A percentile compares a stretch with the other conserved stretches of the same genome.
These are phyloP conservation scores for Formicarius rufipectus DNA, from an alignment of 2,113 vertebrate genomes.

Conservation along the genomic window DNA sequence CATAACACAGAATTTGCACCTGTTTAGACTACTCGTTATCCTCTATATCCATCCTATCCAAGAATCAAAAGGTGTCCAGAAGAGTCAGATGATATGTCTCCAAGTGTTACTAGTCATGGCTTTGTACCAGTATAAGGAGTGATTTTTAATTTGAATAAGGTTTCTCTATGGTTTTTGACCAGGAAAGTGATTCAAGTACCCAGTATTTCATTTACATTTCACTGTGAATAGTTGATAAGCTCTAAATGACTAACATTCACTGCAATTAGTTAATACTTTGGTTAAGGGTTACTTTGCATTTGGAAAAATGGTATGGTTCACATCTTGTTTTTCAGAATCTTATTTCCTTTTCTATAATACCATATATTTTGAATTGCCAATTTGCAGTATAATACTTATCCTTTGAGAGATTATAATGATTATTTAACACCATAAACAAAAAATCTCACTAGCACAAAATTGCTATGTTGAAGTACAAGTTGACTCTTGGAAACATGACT, in stretches of 20 bases:
- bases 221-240: not conserved
- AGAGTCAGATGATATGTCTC: not conserved
- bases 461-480: not conserved
- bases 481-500: not conserved
- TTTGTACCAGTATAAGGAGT: not conserved
- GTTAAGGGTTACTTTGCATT: not conserved
- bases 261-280: not conserved
- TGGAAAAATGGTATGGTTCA: not conserved
- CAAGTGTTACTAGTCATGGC: not conserved
- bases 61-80: not conserved
- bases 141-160: not conserved
- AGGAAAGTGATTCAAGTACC: not conserved
- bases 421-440: conserved; percentile 10
- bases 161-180: not conserved
- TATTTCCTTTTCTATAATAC: not conserved
- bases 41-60: not conserved
- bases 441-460: not conserved
- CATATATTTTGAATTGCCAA: not conserved
- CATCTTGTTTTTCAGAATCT: not conserved
- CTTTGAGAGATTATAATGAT: not conserved
- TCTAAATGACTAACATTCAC: not conserved
- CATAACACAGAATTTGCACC: not conserved
- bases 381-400: not conserved
- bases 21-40: not conserved
- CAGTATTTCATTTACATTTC: not conserved